A percentile compares a stretch with the other conserved stretches of the same genome.
phyloP scores from a whole-genome alignment of 2,113 vertebrate species.

The Saguinus imperator region DNA sequence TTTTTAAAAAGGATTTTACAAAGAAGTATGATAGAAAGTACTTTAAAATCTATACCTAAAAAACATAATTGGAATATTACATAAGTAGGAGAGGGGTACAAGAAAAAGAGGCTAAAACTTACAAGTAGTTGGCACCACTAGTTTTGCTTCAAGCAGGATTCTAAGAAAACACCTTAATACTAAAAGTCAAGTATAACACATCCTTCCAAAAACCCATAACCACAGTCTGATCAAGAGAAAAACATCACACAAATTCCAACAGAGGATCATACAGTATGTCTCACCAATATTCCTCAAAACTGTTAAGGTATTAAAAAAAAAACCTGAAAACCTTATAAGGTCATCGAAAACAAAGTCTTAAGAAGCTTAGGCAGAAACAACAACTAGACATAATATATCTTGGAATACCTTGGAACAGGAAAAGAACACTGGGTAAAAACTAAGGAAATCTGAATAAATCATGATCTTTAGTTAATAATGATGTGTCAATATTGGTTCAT shows the following conservation, averaged over 20 bases:
- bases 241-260: background rate
- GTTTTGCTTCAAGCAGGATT: background rate
- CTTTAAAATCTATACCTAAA: background rate
- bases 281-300: background rate
- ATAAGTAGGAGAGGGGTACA: background rate
- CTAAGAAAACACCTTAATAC: background rate
- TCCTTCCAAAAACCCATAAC: background rate
- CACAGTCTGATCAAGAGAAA: background rate
- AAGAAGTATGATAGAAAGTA: background rate
- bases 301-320: background rate
- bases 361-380: background rate
- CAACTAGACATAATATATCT: background rate
- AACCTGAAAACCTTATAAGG: too few relatives aligned
- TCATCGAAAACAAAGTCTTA: background rate
- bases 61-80: background rate
- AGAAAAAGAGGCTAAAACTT: background rate
- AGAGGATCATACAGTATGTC: background rate
- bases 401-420: background rate
- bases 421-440: background rate
- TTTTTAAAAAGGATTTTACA: background rate
- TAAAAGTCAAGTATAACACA: background rate
- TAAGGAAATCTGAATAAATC: background rate
- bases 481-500: background rate
- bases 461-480: background rate
- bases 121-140: background rate